Percentiles rank a stretch among this genome's conserved stretches.
These are phyloP conservation scores for Drosophila jambulina DNA, from an alignment of 1,140 invertebrate genomes.

Conservation along the genomic window DNA sequence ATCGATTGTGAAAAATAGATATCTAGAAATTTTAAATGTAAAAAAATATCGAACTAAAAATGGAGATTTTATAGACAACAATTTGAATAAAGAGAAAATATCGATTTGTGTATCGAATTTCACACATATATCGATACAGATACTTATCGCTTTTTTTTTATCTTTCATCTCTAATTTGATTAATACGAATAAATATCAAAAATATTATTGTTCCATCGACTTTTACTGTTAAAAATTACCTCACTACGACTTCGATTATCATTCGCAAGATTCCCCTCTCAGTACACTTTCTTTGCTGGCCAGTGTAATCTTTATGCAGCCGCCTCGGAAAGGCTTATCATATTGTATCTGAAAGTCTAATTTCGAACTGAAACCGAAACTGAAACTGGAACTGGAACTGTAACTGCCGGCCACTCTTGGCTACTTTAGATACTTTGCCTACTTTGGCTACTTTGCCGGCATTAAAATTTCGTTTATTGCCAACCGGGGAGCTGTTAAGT, in stretches of 20 bases:
- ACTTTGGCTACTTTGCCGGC: slow-evolving; percentile 52
- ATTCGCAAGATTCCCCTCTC: background rate
- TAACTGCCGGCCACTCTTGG: slow-evolving; percentile 35
- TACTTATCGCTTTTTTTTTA: background rate
- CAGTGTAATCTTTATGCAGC: slow-evolving; percentile 31
- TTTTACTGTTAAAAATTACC: background rate
- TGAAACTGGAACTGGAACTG: slow-evolving; percentile 19
- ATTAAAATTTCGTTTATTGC: slow-evolving; percentile 68
- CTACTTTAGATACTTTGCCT: slow-evolving; percentile 59
- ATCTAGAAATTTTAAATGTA: no score
- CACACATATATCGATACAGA: background rate
- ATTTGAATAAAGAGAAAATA: no score
- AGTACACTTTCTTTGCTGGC: background rate
- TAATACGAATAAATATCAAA: background rate
- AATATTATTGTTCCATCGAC: background rate
- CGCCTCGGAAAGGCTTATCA: slow-evolving; percentile 51
- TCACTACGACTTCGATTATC: no score
- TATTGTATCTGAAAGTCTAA: slow-evolving; percentile 63
- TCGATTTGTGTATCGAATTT: background rate
- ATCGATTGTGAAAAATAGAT: no score
- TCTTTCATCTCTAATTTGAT: background rate
- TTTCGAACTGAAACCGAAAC: slow-evolving; percentile 26
- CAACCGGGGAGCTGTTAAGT: slow-evolving; percentile 65
- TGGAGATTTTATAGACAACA: no score
- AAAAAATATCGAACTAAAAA: no score